Base-by-base conservation (phyloP, 2,797 vertebrate species). In the Dipus sagitta region DNA sequence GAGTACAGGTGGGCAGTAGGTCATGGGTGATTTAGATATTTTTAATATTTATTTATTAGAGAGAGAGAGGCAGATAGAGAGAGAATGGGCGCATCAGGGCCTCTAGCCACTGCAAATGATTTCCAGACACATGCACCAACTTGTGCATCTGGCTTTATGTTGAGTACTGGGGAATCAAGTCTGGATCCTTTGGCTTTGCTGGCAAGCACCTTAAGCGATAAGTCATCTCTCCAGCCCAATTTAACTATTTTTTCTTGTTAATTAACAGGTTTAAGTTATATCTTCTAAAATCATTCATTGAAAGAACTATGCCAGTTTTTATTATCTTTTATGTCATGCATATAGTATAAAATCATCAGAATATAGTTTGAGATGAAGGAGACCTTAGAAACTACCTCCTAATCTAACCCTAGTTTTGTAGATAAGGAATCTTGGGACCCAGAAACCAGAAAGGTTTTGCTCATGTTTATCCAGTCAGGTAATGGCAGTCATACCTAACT, bases 231-330 rank as follows among this genome's bases (percentile, higher is more conserved):
- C 47, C 47, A 47, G 47, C 8, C 47, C 47, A 47, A 47, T 47
- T 47, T 47, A 47, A 47, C 6, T 9, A 1, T 47, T 80, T 58
- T 79, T 87, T 85, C 60, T 79, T 83, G 32, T 15, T 34, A 68
- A 30, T 71, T 90, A 94, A 52, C 14, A 92, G 75, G 23, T 90
- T 88, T 90, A 86, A 80, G 18, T 42, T 52, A 3, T 88, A 18
- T 76, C 91, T 92, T 67, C 87, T 79, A 70, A 77, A 60, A 28
- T 91, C 79, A 47, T 78, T 78, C 86, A 20, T 65, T 58, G 75
- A 92, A 84, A 86, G 60, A 90, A 95, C 34, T 54, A 60, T 47
- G 13, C 75, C n/a, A 38, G 23, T 77, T 94, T 90, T 88, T 8
- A 17, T 92, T 88, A 68, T 70, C 85, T 14, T 94, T 89, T 90